Evolutionary conservation across 2,888 invertebrate species (phyloP).

Genomic region (Drosophila macrospina): DNA sequence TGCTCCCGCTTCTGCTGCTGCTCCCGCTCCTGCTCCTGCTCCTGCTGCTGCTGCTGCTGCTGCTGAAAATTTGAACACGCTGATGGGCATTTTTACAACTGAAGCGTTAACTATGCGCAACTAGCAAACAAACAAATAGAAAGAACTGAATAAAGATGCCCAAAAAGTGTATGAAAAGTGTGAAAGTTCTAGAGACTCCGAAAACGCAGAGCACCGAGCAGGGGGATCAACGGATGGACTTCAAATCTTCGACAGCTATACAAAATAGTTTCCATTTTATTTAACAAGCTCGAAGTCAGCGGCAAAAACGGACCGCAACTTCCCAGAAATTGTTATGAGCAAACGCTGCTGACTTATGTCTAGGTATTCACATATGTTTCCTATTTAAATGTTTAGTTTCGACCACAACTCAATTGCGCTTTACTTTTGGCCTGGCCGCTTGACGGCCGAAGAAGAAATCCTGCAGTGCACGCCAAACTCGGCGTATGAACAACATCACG

Average conservation of each 20-base stretch:
- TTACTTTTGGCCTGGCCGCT: constrained; percentile 43
- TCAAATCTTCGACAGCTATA: constrained; percentile 49
- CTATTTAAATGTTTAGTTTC: not conserved
- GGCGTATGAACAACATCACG: constrained; percentile 46
- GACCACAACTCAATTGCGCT: constrained; percentile 42
- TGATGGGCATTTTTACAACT: constrained; percentile 77
- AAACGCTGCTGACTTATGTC: not conserved
- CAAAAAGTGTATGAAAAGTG: constrained; percentile 8
- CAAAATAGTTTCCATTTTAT: constrained; percentile 72
- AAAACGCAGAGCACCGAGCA: constrained; percentile 7
- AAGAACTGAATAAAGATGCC: constrained; percentile 26
- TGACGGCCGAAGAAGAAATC: constrained; percentile 28
- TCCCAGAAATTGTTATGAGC: constrained; percentile 42
- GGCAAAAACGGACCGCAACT: constrained; percentile 33
- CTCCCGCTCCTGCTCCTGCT: too few relatives aligned
- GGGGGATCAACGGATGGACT: not conserved
- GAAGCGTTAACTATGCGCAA: constrained; percentile 79
- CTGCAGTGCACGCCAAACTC: constrained; percentile 27
- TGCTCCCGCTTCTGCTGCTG: too few relatives aligned
- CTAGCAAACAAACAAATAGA: constrained; percentile 42
- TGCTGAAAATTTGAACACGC: constrained; percentile 76
- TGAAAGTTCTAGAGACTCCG: constrained; percentile 6
- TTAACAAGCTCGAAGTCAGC: constrained; percentile 55
- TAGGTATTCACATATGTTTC: not conserved
- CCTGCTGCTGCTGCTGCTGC: too few relatives aligned